phyloP scores from a whole-genome alignment of 2,888 invertebrate species.

The Auanema sp. region DNA sequence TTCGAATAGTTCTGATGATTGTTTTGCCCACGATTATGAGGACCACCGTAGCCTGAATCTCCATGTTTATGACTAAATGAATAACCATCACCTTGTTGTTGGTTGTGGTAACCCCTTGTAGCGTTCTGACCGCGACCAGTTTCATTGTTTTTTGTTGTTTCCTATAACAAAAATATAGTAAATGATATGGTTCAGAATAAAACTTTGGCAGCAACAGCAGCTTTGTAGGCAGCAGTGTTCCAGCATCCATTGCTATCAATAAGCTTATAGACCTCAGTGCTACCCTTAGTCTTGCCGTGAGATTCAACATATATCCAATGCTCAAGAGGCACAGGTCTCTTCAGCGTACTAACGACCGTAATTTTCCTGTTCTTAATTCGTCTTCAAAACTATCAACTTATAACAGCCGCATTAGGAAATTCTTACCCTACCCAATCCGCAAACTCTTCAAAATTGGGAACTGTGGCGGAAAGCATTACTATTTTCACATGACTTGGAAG shows the following conservation, averaged over 20 bases:
- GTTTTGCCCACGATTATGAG: background rate
- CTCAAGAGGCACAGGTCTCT: slow-evolving; percentile 91
- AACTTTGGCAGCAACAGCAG: slow-evolving; percentile 40
- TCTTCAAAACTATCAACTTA: slow-evolving; percentile 49
- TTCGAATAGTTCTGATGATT: background rate
- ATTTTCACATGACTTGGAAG: slow-evolving; percentile 91
- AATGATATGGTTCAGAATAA: background rate
- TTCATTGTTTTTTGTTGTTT: slow-evolving; percentile 8
- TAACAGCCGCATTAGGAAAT: background rate
- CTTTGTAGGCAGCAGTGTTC: slow-evolving; percentile 61
- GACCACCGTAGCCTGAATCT: background rate
- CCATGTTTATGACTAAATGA: too few species aligned
- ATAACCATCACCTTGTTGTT: background rate
- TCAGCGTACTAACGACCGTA: slow-evolving; percentile 88
- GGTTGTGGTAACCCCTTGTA: slow-evolving; percentile 65
- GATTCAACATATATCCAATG: slow-evolving; percentile 75
- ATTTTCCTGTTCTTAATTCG: slow-evolving; percentile 75
- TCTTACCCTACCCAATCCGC: slow-evolving; percentile 74
- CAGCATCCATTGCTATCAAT: slow-evolving; percentile 80
- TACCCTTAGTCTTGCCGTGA: slow-evolving; percentile 64
- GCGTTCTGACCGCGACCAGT: background rate
- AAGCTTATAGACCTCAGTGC: slow-evolving; percentile 69
- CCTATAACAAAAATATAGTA: slow-evolving; percentile 3
- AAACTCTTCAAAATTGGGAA: slow-evolving; percentile 92
- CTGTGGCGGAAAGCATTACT: slow-evolving; percentile 95